Conservation (phyloP, 2,113 vertebrate genomes). For the Hemichromis elongatus region DNA sequence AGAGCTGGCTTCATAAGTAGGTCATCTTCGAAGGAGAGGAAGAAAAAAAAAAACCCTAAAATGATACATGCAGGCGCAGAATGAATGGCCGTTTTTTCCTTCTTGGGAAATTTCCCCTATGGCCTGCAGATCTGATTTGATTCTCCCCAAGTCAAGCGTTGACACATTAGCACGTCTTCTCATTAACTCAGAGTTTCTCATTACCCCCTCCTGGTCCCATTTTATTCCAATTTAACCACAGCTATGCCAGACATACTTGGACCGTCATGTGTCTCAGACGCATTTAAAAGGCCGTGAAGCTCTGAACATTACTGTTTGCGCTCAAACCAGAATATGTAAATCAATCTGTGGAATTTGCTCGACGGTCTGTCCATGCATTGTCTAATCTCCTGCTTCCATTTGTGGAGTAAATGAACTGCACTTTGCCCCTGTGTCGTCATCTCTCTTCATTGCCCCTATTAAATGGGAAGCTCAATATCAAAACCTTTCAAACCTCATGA, state of each 20-base stretch:
- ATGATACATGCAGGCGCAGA: conserved; percentile 11
- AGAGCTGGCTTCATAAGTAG: conserved; percentile 36
- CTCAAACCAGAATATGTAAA: conserved; percentile 35
- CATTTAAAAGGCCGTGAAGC: conserved; percentile 28
- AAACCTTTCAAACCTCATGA: neutral
- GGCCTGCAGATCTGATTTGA: conserved; percentile 57
- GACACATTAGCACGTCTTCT: conserved; percentile 64
- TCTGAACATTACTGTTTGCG: conserved; percentile 22
- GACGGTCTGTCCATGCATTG: conserved; percentile 16
- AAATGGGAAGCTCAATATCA: neutral
- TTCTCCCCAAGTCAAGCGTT: conserved; percentile 57
- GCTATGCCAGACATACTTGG: conserved; percentile 21
- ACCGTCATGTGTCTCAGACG: conserved; percentile 8
- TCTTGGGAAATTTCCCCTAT: conserved; percentile 51
- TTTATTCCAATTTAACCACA: conserved; percentile 56
- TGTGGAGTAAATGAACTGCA: neutral
- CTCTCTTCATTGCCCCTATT: neutral
- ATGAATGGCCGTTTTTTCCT: conserved; percentile 4
- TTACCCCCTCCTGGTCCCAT: conserved; percentile 56
- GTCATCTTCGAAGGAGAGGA: conserved; percentile 33
- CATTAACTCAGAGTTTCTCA: conserved; percentile 60
- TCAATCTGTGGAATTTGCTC: conserved; percentile 25
- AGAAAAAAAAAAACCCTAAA: neutral
- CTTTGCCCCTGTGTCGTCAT: neutral
- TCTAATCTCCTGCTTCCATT: neutral